Evolutionary conservation across 2,888 invertebrate species (phyloP).

Genomic region (Amaurobius ferox): DNA sequence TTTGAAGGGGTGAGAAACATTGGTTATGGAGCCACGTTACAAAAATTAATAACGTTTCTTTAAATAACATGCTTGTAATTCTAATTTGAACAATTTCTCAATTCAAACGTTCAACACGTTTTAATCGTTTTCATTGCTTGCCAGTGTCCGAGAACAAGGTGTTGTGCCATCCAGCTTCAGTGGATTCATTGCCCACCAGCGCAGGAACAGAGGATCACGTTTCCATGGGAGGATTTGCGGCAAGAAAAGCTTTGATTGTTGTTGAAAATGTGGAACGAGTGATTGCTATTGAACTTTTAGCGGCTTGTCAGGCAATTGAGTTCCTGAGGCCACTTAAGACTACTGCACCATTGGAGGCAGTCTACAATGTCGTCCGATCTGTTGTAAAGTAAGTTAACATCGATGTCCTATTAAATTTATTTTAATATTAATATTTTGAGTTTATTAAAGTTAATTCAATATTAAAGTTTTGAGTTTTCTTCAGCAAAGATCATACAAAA

Average conservation of each 20-base stretch:
- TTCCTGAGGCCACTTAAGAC: slow-evolving; percentile 83
- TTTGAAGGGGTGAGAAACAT: too few species aligned
- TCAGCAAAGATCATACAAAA: too few species aligned
- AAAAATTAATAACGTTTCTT: too few species aligned
- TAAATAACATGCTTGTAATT: too few species aligned
- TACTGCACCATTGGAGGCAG: slow-evolving; percentile 82
- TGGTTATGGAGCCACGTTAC: too few species aligned
- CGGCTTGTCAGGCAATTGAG: slow-evolving; percentile 84
- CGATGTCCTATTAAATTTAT: background rate
- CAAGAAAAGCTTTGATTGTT: slow-evolving; percentile 81
- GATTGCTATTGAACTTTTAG: slow-evolving; percentile 83
- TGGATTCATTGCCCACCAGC: slow-evolving; percentile 83
- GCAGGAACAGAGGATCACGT: slow-evolving; percentile 85
- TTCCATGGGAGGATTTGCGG: slow-evolving; percentile 84
- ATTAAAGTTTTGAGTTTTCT: too few species aligned
- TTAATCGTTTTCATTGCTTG: background rate
- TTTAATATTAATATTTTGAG: background rate
- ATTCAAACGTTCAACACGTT: too few species aligned
- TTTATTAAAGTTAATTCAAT: too few species aligned
- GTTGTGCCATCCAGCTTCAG: slow-evolving; percentile 83
- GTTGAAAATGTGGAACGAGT: slow-evolving; percentile 81
- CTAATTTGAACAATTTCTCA: too few species aligned
- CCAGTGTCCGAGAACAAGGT: slow-evolving; percentile 84
- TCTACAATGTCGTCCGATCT: slow-evolving; percentile 81
- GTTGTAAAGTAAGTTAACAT: slow-evolving; percentile 78